These are phyloP conservation scores for Trematocara unimaculatum DNA, from an alignment of 2,113 vertebrate species.

Conservation along the genomic window DNA sequence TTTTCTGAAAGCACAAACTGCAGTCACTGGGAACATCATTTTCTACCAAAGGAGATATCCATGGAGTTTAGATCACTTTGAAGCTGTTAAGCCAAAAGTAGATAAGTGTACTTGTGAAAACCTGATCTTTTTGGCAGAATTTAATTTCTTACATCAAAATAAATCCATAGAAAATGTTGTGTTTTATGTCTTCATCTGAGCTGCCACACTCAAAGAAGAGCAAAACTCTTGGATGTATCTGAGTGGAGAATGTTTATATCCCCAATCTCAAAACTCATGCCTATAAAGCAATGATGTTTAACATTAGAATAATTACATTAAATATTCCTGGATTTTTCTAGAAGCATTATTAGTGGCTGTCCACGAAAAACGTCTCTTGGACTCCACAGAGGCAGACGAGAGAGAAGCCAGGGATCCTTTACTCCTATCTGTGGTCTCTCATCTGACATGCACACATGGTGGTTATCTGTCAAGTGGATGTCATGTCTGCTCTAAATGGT, in stretches of 20 bases:
- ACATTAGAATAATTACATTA: background rate
- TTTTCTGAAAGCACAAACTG: background rate
- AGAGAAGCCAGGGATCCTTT: constrained; percentile 17
- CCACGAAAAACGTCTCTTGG: background rate
- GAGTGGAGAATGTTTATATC: background rate
- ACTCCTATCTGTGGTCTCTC: constrained; percentile 32
- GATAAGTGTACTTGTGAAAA: background rate
- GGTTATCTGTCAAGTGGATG: constrained; percentile 55
- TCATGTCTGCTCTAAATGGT: constrained; percentile 67
- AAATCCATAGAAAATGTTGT: background rate
- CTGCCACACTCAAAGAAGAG: background rate
- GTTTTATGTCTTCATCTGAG: background rate
- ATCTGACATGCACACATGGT: constrained; percentile 57
- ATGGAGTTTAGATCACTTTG: background rate
- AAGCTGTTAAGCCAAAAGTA: background rate
- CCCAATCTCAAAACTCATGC: background rate
- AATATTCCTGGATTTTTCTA: background rate
- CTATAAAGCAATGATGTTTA: background rate
- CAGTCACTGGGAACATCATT: background rate
- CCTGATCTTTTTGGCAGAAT: background rate
- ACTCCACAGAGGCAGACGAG: constrained; percentile 26
- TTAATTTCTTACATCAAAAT: background rate
- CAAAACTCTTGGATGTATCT: background rate
- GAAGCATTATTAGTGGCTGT: background rate
- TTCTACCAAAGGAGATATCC: background rate